These are phyloP conservation scores for Acromyrmex heyeri DNA, from an alignment of 1,140 invertebrate species.

Conservation along the genomic window DNA sequence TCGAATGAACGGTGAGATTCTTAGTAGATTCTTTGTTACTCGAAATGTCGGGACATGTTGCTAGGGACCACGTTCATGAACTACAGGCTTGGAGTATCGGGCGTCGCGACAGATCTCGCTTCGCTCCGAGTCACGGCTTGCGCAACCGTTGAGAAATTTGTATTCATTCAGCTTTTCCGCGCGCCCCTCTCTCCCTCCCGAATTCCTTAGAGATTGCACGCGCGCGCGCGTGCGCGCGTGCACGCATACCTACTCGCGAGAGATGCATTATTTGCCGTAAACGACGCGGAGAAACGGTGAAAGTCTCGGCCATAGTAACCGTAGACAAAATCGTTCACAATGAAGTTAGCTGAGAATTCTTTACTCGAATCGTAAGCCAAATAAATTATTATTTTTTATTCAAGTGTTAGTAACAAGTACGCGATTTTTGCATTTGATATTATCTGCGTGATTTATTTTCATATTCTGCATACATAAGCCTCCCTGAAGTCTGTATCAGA, in stretches of 20 bases:
- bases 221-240: neutral
- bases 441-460: neutral
- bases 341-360: neutral
- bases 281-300: slow-evolving; percentile 48
- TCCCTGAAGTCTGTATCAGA: too few species aligned
- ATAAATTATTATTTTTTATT: too few species aligned
- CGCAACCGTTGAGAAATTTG: slow-evolving; percentile 23
- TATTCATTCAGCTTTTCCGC: slow-evolving; percentile 47
- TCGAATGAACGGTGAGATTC: slow-evolving; percentile 7
- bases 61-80: neutral
- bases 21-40: neutral
- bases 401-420: neutral
- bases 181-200: neutral
- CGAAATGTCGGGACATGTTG: neutral
- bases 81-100: neutral
- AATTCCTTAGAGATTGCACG: slow-evolving; percentile 39
- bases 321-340: slow-evolving; percentile 12
- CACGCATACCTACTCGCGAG: slow-evolving; percentile 19
- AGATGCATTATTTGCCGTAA: slow-evolving; percentile 45
- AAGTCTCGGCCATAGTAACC: slow-evolving; percentile 35
- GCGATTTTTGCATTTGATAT: neutral
- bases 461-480: neutral
- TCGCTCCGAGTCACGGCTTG: slow-evolving; percentile 17
- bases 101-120: neutral
- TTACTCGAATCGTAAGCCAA: neutral